Evolutionary conservation across 2,113 vertebrate species (phyloP).

Genomic region (Ciconia boyciana): DNA sequence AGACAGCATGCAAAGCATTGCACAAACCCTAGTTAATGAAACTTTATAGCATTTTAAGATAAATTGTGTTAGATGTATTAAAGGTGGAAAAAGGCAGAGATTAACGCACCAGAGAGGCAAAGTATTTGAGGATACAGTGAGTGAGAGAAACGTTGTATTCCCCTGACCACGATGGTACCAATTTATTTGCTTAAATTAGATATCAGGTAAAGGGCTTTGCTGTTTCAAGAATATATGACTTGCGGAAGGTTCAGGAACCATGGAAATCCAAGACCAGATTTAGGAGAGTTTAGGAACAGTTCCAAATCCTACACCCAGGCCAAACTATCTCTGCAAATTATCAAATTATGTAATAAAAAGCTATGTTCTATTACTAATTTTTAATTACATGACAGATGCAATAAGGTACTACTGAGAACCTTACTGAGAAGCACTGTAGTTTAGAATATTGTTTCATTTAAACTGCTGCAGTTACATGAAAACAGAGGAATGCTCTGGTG

Average conservation of each 20-base stretch:
- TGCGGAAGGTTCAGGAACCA: not conserved
- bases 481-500: fast-evolving
- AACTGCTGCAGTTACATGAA: not conserved
- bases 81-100: not conserved
- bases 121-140: not conserved
- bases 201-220: not conserved
- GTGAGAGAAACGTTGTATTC: not conserved
- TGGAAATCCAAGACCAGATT: not conserved
- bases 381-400: not conserved
- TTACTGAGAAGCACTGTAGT: not conserved
- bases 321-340: not conserved
- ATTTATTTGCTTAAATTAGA: not conserved
- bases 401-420: not conserved
- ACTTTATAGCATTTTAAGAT: not conserved
- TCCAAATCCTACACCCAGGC: not conserved
- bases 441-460: not conserved
- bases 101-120: not conserved
- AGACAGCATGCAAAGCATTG: not conserved
- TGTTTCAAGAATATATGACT: not conserved
- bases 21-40: not conserved
- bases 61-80: not conserved
- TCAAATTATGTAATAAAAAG: not conserved
- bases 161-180: no score
- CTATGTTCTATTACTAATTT: not conserved
- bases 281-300: not conserved